A percentile compares a stretch with the other conserved stretches of the same genome.
These are phyloP conservation scores for Gadus chalcogrammus DNA, from an alignment of 2,113 vertebrate species.

Conservation along the genomic window DNA sequence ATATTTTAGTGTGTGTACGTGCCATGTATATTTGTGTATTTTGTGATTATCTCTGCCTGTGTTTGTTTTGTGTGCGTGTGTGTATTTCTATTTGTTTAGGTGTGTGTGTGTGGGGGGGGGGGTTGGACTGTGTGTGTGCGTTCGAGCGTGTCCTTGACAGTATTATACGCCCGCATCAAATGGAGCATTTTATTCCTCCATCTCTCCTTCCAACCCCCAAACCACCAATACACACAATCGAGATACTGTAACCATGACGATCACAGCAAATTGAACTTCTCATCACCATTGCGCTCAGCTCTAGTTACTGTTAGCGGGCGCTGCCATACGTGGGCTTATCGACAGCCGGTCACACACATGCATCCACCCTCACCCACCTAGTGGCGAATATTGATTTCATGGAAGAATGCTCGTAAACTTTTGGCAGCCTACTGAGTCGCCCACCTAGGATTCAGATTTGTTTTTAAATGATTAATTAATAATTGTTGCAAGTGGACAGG, in stretches of 20 bases:
- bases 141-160: background rate
- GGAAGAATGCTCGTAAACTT: background rate
- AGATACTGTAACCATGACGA: constrained; percentile 13
- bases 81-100: background rate
- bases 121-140: background rate
- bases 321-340: background rate
- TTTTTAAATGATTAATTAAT: constrained; percentile 36
- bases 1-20: too few species aligned
- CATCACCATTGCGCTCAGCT: background rate
- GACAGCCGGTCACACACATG: too few species aligned
- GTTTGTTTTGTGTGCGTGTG: background rate
- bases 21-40: too few species aligned
- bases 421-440: constrained; percentile 8
- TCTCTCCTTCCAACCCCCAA: too few species aligned
- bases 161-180: too few species aligned
- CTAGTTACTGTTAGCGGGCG: background rate
- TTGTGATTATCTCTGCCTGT: background rate
- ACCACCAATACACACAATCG: background rate
- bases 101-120: background rate
- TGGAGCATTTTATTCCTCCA: too few species aligned
- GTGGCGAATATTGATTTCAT: too few species aligned
- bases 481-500: constrained; percentile 30
- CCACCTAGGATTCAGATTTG: constrained; percentile 15
- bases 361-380: too few species aligned
- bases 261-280: background rate